A percentile compares a stretch with the other conserved stretches of the same genome.
phyloP scores from a whole-genome alignment of 1,140 invertebrate species.

The Drosophila ohnishii region DNA sequence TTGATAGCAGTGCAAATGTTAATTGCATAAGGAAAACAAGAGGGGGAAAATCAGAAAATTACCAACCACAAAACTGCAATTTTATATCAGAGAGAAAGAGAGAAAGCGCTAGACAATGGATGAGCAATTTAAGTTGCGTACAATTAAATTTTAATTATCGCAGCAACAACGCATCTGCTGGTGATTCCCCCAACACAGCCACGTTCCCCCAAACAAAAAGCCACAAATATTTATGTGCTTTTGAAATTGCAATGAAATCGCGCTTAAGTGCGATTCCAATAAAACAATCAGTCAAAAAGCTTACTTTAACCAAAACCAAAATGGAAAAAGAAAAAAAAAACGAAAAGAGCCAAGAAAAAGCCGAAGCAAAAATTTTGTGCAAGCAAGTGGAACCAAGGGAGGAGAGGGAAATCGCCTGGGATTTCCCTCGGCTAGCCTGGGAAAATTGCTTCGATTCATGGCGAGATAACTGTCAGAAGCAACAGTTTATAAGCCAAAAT shows the following conservation, averaged over 20 bases:
- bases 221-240: conserved; percentile 32
- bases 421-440: conserved; percentile 41
- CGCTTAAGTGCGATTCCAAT: conserved; percentile 19
- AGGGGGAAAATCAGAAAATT: conserved; percentile 4
- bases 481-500: conserved; percentile 66
- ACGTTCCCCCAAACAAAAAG: conserved; percentile 6
- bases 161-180: conserved; percentile 16
- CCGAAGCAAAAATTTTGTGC: conserved; percentile 25
- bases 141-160: conserved; percentile 77
- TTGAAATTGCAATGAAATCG: conserved; percentile 20
- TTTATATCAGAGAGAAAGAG: conserved; percentile 38
- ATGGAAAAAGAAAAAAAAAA: not conserved
- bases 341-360: not conserved
- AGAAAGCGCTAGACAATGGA: conserved; percentile 58
- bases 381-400: conserved; percentile 33
- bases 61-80: conserved; percentile 66
- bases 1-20: conserved; percentile 77
- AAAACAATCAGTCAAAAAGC: conserved; percentile 42
- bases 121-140: conserved; percentile 68
- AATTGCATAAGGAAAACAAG: conserved; percentile 60
- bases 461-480: conserved; percentile 54
- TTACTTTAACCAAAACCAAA: not conserved
- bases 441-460: conserved; percentile 49
- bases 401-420: conserved; percentile 35
- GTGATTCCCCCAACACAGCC: not conserved